Evolutionary conservation across 2,113 vertebrate genomes (phyloP), one percentile per base, ranked within the genome.

Genomic region (Ciconia stormi): DNA sequence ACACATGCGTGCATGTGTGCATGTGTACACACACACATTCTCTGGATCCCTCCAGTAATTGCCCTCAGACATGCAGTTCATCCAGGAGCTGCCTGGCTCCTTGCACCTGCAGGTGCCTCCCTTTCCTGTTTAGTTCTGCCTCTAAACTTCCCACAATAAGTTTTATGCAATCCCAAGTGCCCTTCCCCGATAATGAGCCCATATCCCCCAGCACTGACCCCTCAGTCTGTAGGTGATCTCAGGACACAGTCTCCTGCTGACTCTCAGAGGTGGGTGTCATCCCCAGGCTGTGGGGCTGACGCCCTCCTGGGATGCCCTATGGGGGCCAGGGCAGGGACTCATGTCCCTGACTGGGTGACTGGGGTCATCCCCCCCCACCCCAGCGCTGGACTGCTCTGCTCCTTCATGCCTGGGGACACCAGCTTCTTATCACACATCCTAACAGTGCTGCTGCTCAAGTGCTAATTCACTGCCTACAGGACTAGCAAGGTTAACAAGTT

Each of bases 1-100:
- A 26, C 22, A 53, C 10, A 5, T 2, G 2, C 2, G 0, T 16
- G 26, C 44, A 20, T 5, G 5, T 61, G 21, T 1, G 2, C 22
- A 40, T 5, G 3, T 18, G 11, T 29, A 25, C 13, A 34, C 15
- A 47, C 36, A 52, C 22, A 34, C 18, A 46, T 72, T 47, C 69
- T 25, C 55, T 50, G 55, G 6, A 44, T 65, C 10, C 32, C 22
- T 44, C 23, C 36, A 44, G 20, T 13, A 81, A 13, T 2, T 23
- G 14, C 61, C 40, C 11, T 67, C 34, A 67, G 52, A 47, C 8
- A 19, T 11, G 18, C 10, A 49, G 32, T 50, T 56, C 19, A 38
- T 8, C 18, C 36, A 44, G 29, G 50, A 70, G 16, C 26, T 76
- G 10, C 32, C 40, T 69, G n/a, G 21, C 10, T 49, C 32, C 22